These are phyloP conservation scores for Rhadina sibilatrix DNA, from an alignment of 2,113 vertebrate species.

Conservation along the genomic window DNA sequence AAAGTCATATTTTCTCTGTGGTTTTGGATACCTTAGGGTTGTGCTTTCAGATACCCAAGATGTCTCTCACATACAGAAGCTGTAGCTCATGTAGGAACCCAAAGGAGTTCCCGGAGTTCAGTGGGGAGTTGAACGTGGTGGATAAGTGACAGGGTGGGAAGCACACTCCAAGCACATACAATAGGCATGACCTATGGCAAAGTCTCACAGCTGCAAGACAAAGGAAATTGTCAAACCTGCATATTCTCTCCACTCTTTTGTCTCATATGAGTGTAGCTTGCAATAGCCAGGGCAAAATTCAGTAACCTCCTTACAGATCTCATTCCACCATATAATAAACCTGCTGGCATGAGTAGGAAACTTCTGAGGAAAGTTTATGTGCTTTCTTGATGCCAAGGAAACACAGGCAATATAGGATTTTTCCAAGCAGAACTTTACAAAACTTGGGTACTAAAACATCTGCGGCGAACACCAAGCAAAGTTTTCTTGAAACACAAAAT, in stretches of 20 bases:
- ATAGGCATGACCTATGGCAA: neutral
- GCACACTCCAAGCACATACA: neutral
- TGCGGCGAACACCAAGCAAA: neutral
- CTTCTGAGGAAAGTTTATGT: neutral
- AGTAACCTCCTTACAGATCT: neutral
- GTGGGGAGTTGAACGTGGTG: no score
- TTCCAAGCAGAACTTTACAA: neutral
- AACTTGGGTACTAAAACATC: neutral
- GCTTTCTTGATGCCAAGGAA: neutral
- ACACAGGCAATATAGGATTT: neutral
- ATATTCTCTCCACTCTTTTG: neutral
- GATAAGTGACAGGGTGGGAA: neutral
- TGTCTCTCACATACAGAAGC: neutral
- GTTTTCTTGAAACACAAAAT: neutral
- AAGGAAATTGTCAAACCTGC: neutral
- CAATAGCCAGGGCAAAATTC: neutral
- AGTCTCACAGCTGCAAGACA: neutral
- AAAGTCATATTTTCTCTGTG: neutral
- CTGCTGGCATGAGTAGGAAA: neutral
- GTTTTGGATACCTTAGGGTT: neutral
- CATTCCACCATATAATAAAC: rapidly evolving
- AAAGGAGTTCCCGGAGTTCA: neutral
- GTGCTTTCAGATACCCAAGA: neutral
- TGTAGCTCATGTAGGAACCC: neutral
- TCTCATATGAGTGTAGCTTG: neutral